Evolutionary conservation across 2,113 vertebrate species (phyloP).

Genomic region (Synchiropus splendidus): DNA sequence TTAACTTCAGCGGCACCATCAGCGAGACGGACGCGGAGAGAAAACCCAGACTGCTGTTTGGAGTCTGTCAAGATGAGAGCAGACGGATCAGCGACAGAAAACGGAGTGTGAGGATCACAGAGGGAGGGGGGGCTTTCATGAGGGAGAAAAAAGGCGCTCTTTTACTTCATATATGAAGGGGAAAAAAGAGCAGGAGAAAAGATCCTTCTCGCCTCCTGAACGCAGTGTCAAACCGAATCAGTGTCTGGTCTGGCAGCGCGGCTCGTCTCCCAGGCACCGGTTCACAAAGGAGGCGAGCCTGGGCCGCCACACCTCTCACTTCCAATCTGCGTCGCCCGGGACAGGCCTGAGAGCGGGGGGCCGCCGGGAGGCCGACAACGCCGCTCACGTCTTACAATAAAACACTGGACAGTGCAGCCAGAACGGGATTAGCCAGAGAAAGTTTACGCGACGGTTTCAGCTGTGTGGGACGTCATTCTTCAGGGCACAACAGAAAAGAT

Average conservation of each 20-base stretch:
- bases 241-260: slow-evolving; percentile 64
- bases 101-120: slow-evolving; percentile 34
- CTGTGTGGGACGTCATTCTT: too few relatives aligned
- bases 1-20: slow-evolving; percentile 36
- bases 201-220: slow-evolving; percentile 74
- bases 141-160: slow-evolving; percentile 34
- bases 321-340: slow-evolving; percentile 88
- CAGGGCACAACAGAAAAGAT: too few relatives aligned
- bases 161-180: slow-evolving; percentile 27
- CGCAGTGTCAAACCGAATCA: slow-evolving; percentile 97
- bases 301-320: slow-evolving; percentile 95
- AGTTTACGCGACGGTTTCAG: too few relatives aligned
- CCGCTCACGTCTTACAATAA: too few relatives aligned
- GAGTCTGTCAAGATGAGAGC: slow-evolving; percentile 32
- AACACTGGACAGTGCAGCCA: slow-evolving; percentile 5
- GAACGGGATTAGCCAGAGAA: slow-evolving; percentile 34
- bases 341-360: slow-evolving; percentile 42
- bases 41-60: slow-evolving; percentile 28
- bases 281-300: slow-evolving; percentile 79
- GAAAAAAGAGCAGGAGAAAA: slow-evolving; percentile 59
- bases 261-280: slow-evolving; percentile 55
- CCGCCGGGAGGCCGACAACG: too few relatives aligned
- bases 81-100: slow-evolving; percentile 32
- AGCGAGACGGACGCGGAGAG: slow-evolving; percentile 36
- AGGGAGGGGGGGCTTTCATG: slow-evolving; percentile 44